Conservation (phyloP, 2,797 vertebrate genomes). For the Tympanoctomys barrerae region DNA sequence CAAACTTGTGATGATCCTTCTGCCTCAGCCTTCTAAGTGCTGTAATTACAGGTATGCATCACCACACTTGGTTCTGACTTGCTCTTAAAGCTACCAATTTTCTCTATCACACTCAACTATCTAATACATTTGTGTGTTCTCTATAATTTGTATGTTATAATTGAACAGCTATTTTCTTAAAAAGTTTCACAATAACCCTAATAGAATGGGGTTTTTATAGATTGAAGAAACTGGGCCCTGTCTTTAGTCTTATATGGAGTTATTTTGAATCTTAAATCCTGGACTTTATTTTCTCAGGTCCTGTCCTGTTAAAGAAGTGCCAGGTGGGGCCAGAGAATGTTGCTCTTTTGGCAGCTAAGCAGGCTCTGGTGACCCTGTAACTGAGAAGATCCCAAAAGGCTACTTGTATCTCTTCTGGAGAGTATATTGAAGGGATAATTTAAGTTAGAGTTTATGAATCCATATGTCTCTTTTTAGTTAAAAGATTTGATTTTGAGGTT, state of each 20-base stretch:
- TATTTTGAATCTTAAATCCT: constrained; percentile 43
- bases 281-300: constrained; percentile 30
- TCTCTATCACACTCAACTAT: constrained; percentile 56
- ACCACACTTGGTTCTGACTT: background rate
- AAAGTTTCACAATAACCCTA: background rate
- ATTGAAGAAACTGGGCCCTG: constrained; percentile 38
- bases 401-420: background rate
- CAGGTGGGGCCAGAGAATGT: constrained; percentile 34
- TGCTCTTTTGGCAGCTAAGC: constrained; percentile 39
- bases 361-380: constrained; percentile 36
- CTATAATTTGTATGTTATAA: constrained; percentile 44
- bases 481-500: constrained; percentile 41
- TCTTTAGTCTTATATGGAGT: constrained; percentile 20
- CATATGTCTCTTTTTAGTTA: background rate
- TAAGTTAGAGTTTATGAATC: background rate
- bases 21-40: background rate
- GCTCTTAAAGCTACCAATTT: constrained; percentile 59
- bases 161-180: constrained; percentile 7
- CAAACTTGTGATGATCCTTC: background rate
- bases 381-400: constrained; percentile 60
- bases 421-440: constrained; percentile 57
- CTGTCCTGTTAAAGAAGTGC: constrained; percentile 59
- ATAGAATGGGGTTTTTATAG: constrained; percentile 51
- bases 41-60: background rate
- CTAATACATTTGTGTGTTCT: constrained; percentile 28